phyloP scores from a whole-genome alignment of 2,888 invertebrate species.

The Willowsia nigromaculata region DNA sequence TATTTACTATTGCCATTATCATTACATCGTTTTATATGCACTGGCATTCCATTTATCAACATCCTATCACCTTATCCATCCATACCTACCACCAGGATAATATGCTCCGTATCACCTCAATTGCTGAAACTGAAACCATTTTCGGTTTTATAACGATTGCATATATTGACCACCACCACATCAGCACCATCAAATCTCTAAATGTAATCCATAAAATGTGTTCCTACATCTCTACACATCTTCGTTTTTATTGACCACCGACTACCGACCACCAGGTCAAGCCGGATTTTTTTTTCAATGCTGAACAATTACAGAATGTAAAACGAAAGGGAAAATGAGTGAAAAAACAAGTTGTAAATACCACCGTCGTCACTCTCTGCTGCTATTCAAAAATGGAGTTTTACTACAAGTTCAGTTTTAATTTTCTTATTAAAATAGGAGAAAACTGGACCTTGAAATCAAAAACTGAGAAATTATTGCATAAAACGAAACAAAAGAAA shows the following conservation, averaged over 20 bases:
- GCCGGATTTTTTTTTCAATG: constrained; percentile 7
- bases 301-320: constrained; percentile 1
- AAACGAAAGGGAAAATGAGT: constrained; percentile 24
- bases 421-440: neutral
- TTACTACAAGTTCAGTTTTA: constrained; percentile 28
- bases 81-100: constrained; percentile 13
- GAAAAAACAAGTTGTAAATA: constrained; percentile 18
- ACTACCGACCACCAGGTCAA: neutral
- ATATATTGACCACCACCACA: constrained; percentile 26
- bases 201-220: constrained; percentile 7
- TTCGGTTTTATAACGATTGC: constrained; percentile 7
- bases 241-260: neutral
- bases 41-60: constrained; percentile 9
- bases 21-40: neutral
- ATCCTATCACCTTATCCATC: neutral
- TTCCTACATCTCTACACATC: neutral
- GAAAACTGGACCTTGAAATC: constrained; percentile 3
- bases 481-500: neutral
- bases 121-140: constrained; percentile 16
- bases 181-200: neutral
- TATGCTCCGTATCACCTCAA: neutral
- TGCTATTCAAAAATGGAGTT: neutral
- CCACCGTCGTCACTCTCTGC: neutral
- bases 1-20: neutral
- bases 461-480: neutral